Base-by-base conservation (phyloP, 2,113 vertebrate genomes). In the Ploceus nigricollis region DNA sequence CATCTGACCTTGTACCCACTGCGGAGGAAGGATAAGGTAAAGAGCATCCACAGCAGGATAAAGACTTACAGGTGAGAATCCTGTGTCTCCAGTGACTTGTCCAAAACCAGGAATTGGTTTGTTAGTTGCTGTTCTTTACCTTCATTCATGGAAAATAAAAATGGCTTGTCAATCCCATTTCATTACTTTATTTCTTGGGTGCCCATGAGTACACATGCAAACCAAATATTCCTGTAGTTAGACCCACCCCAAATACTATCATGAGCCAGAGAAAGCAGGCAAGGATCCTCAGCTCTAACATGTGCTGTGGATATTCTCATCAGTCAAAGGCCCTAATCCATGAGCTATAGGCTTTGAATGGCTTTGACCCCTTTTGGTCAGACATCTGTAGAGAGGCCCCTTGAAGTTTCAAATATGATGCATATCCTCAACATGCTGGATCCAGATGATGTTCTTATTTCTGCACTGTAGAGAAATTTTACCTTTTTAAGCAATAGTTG, bases 371-470 rank as follows among this genome's bases (percentile, higher is more conserved):
- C 47, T 97, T 97, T 96, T 97, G 97, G 97, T 98, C 96, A 95
- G 88, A 97, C 95, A 97, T 96, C 96, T 97, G 95, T 92, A 97
- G 82, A 94, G 86, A 97, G 79, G 93, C 93, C 96, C 91, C 94
- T 95, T 96, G 97, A 97, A 97, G 97, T 95, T 98, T 97, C 90
- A 79, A 66, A 96, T 77, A 97, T 95, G 94, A 97, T 94, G 78
- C 94, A 93, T 93, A 97, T 97, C 94, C 96, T 96, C 37, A 64
- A 88, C 96, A 97, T 92, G 95, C 90, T 98, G 95, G 76, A 91
- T 97, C 97, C 97, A 98, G 97, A 98, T 98, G 97, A 96, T 69
- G 82, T 95, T 94, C 95, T 96, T 97, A 92, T 95, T 98, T 94
- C 84, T 60, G 24, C 48, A 88, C 73, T 75, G 88, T 89, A 96